Evolutionary conservation across 2,113 vertebrate species (phyloP).

Genomic region (Corapipo altera): DNA sequence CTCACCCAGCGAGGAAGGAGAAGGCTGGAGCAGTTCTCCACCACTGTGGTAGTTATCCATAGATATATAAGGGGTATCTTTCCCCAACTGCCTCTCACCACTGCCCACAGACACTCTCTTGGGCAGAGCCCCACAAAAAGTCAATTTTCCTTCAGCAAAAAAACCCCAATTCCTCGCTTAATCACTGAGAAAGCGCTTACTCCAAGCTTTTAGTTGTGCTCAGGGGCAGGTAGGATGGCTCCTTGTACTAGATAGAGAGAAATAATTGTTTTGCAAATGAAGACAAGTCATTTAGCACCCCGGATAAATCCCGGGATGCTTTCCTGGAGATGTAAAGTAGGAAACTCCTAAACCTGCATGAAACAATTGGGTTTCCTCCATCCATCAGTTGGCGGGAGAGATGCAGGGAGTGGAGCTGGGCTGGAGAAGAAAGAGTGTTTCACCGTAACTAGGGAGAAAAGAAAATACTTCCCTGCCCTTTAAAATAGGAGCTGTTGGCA

Average conservation of each 20-base stretch:
- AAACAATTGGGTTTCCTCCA: not conserved
- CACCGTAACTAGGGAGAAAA: slow-evolving; percentile 26
- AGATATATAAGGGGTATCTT: not conserved
- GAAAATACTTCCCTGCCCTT: slow-evolving; percentile 53
- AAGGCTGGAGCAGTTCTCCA: not conserved
- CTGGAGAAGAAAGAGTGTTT: slow-evolving; percentile 16
- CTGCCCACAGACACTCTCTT: not conserved
- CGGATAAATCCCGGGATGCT: not conserved
- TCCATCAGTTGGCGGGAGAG: not conserved
- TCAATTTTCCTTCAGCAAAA: not conserved
- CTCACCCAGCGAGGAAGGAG: accelerated
- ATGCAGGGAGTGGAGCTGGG: not conserved
- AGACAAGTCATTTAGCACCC: not conserved
- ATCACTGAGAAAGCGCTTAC: accelerated
- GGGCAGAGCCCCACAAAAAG: not conserved
- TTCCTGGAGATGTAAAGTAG: not conserved
- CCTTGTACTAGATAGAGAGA: not conserved
- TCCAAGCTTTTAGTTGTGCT: not conserved
- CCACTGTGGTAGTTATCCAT: not conserved
- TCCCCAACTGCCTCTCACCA: accelerated
- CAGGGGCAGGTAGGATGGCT: not conserved
- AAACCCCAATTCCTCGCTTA: not conserved
- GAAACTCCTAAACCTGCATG: not conserved
- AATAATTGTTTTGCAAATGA: not conserved
- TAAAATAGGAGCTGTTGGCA: slow-evolving; percentile 60